These are phyloP conservation scores for Mastomys coucha DNA, from an alignment of 2,113 vertebrate species.

Conservation along the genomic window DNA sequence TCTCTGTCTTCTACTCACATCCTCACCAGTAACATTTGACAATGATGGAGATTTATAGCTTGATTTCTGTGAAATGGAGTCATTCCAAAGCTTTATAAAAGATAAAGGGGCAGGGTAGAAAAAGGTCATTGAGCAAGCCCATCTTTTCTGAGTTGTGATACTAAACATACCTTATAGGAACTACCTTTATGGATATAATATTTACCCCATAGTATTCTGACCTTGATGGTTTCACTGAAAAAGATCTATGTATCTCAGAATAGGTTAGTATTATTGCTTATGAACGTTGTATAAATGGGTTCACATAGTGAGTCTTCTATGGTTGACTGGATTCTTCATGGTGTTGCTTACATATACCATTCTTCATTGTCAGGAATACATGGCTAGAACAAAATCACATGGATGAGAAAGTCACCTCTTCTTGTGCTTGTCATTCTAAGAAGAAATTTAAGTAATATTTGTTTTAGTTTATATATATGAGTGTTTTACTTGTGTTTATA, in stretches of 20 bases:
- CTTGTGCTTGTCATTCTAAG: background rate
- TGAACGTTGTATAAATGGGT: background rate
- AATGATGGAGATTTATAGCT: background rate
- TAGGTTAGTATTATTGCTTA: background rate
- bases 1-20: background rate
- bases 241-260: constrained; percentile 6
- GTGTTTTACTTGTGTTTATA: no score
- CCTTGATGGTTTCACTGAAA: background rate
- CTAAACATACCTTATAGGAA: background rate
- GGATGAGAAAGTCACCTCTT: background rate
- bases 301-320: background rate
- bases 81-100: constrained; percentile 28
- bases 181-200: background rate
- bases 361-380: background rate
- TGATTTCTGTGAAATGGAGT: constrained; percentile 58
- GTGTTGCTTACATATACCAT: background rate
- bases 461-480: no score
- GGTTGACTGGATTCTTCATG: background rate
- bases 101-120: constrained; percentile 7
- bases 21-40: constrained; percentile 34
- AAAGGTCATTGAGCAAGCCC: constrained; percentile 30
- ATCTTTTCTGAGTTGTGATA: constrained; percentile 1
- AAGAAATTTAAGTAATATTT: no score
- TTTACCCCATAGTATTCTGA: background rate
- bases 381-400: background rate